Evolutionary conservation across 2,888 invertebrate genomes (phyloP).

Genomic region (Troides oblongomaculatus): DNA sequence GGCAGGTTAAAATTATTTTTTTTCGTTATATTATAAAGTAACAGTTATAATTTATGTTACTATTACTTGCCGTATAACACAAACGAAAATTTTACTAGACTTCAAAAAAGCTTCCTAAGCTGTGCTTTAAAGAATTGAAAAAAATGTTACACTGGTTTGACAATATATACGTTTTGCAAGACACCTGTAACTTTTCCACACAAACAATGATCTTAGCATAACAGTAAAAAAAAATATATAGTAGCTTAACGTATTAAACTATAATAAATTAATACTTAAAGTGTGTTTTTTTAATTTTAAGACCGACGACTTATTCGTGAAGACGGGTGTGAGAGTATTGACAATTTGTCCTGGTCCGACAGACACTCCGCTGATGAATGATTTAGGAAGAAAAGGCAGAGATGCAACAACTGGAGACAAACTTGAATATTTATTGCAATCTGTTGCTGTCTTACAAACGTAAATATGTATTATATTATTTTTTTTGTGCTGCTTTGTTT

Average conservation of each 20-base stretch:
- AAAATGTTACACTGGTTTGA: no score
- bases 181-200: no score
- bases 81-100: background rate
- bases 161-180: no score
- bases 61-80: no score
- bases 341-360: constrained; percentile 25
- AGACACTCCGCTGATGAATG: constrained; percentile 39
- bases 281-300: constrained; percentile 34
- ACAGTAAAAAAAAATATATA: no score
- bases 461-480: constrained; percentile 3
- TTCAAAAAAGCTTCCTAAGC: background rate
- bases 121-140: no score
- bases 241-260: no score
- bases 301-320: constrained; percentile 35
- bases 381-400: constrained; percentile 4
- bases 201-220: no score
- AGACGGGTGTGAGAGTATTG: constrained; percentile 40
- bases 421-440: background rate
- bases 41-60: no score
- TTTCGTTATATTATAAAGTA: no score
- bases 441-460: constrained; percentile 2
- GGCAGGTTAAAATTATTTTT: no score
- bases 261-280: no score
- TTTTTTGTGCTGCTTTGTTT: background rate
- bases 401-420: background rate